Base-by-base conservation (phyloP, 1,140 invertebrate genomes). In the Sycophaga agraensis region DNA sequence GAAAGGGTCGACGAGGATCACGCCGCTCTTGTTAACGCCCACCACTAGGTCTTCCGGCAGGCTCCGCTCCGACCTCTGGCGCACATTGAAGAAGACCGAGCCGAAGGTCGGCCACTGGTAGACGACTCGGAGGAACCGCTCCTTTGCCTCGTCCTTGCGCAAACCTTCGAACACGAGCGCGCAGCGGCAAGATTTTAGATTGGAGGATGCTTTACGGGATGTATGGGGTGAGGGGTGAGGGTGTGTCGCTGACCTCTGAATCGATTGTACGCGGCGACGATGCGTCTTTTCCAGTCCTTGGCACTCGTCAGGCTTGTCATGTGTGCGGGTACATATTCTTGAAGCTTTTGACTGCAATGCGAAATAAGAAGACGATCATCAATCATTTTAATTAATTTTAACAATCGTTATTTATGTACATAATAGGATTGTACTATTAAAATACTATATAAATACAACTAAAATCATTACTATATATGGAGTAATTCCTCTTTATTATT, bases 71-170 rank as follows among this genome's bases (percentile, higher is more conserved):
- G 92, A 92, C 5, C 90, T 90, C 73, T 89, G 93, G 76, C 93
- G 94, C 0, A 96, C 93, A 84, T 96, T 92, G 81, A 98, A 97
- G 82, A 98, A 98, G 0, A 95, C 93, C 7, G 93, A 96, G 16
- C 95, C 95, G 82, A 97, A 98, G 56, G 92, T 96, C 7, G 90
- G 89, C 85, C 90, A 91, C 70, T 87, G 83, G 70, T 88, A 89
- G 34, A 96, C 88, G 60, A 87, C 84, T 71, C 92, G 91, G 9
- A 97, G 82, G 73, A 97, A 97, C 59, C 84, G 83, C 21, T 91
- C 82, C 79, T 96, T 97, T 0, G 93, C 92, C 66, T 94, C 87
- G 28, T 89, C 87, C 35, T 83, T 73, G 24, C 71, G 83, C 68
- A 87, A 82, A 16, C 83, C 84, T 82, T 14, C 3, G 51, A 43